Base-by-base conservation (phyloP, 2,888 invertebrate genomes). In the Sesamia inferens region DNA sequence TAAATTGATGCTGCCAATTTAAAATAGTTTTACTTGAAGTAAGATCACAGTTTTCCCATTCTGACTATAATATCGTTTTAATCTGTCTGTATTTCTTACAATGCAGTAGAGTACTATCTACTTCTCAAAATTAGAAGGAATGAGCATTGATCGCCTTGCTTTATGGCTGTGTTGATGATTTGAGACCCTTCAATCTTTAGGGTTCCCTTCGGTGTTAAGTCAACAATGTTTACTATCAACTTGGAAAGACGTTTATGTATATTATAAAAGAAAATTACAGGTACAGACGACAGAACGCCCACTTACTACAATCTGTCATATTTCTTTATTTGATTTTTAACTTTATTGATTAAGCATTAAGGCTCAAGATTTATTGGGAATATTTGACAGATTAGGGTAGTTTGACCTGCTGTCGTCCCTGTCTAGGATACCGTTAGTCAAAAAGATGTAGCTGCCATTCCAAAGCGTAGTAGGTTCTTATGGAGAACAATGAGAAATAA, bases 1-100 rank as follows among this genome's bases (percentile, higher is more conserved):
- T 57, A 65, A 48, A 42, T 74, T 76, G 48, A 42, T 75, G 54
- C 14, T 55, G 54, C 19, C 31, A 22, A 51, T n/a, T 31, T 4
- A 31, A 59, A 48, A 24, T 1, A 6, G 51, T 58, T 74, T 59
- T 54, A 39, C 11, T 63, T 19, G 19, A 31, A 22, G 2, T 19
- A 16, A 51, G 14, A 39, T 54, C 1, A 31, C 0, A 48, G 48
- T 48, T 31, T 64, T 8, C 8, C 2, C 24, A 48, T 13, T 19
- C 47, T 64, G 19, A 19, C 11, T 47, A 8, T 47, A 13, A 2
- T 19, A 19, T 47, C 2, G 31, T n/a, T 31, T 47, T n/a, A 65
- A 14, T 5, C 24, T 19, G 64, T 1, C 7, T 19, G 19, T 24
- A 14, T 8, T 48, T 51, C 4, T 51, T 51, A 4, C 10, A 10